A percentile compares a stretch with the other conserved stretches of the same genome.
Evolutionary conservation across 2,888 invertebrate species (phyloP).

Genomic region (Leptopilina drosophilae): DNA sequence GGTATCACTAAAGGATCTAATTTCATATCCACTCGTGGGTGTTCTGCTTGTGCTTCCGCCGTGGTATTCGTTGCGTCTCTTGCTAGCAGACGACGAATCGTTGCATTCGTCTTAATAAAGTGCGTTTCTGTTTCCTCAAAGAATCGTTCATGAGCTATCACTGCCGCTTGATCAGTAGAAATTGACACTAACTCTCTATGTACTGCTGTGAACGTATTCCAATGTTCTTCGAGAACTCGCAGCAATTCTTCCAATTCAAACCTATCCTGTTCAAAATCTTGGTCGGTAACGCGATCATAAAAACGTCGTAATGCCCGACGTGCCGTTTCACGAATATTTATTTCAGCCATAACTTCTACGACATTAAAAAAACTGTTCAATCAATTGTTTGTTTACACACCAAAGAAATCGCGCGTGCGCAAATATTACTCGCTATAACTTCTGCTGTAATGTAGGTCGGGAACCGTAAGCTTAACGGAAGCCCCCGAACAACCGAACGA

Average conservation of each 20-base stretch:
- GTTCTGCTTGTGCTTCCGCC: too few species aligned
- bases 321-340: background rate
- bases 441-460: too few species aligned
- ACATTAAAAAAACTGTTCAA: too few species aligned
- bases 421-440: too few species aligned
- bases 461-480: too few species aligned
- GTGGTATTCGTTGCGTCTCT: too few species aligned
- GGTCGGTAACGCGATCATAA: background rate
- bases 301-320: background rate
- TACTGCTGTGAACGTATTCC: background rate
- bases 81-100: too few species aligned
- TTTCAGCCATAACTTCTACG: background rate
- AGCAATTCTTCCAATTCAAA: background rate
- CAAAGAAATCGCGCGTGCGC: too few species aligned
- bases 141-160: background rate
- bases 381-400: too few species aligned
- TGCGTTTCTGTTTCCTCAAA: background rate
- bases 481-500: too few species aligned
- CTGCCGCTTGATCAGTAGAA: background rate
- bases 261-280: background rate
- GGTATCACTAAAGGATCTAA: too few species aligned
- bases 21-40: too few species aligned
- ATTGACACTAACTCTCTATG: background rate
- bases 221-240: background rate
- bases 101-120: background rate